Evolutionary conservation across 1,140 invertebrate species (phyloP).

Genomic region (Aphidius gifuensis): DNA sequence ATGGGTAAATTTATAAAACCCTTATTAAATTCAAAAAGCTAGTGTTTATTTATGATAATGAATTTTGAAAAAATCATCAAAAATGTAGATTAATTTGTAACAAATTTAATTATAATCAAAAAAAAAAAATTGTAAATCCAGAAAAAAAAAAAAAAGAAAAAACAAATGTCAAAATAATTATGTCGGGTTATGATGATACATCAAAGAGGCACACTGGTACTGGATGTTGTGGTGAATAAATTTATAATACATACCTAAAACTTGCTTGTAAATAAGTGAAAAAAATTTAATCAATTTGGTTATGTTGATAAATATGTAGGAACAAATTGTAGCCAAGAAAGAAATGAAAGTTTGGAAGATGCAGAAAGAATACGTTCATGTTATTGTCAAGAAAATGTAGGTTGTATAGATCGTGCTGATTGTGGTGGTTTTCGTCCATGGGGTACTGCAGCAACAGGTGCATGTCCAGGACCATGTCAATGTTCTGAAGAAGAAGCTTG

Average conservation of each 20-base stretch:
- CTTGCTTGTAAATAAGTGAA: background rate
- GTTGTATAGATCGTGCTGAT: constrained; percentile 26
- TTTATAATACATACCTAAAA: background rate
- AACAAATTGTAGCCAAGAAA: constrained; percentile 18
- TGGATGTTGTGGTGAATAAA: constrained; percentile 19
- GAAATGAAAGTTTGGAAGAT: constrained; percentile 15
- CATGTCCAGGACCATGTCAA: constrained; percentile 36
- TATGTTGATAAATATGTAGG: constrained; percentile 17
- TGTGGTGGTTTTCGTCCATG: constrained; percentile 28
- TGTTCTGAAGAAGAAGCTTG: constrained; percentile 44
- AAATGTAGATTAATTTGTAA: no score
- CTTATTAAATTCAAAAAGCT: no score
- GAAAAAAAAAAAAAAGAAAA: no score
- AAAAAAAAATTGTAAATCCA: no score
- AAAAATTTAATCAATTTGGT: background rate
- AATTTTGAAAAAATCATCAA: no score
- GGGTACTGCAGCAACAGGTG: constrained; percentile 24
- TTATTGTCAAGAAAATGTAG: constrained; percentile 32
- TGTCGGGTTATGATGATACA: constrained; percentile 15
- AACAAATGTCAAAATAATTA: background rate
- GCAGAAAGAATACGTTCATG: constrained; percentile 30
- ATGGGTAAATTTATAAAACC: no score
- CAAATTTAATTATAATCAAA: no score
- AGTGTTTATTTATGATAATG: no score
- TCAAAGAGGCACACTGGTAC: constrained; percentile 14